Percentiles rank a stretch among this genome's conserved stretches.
Conservation (phyloP, 2,797 vertebrate species). For the Chloroceryle inda region DNA sequence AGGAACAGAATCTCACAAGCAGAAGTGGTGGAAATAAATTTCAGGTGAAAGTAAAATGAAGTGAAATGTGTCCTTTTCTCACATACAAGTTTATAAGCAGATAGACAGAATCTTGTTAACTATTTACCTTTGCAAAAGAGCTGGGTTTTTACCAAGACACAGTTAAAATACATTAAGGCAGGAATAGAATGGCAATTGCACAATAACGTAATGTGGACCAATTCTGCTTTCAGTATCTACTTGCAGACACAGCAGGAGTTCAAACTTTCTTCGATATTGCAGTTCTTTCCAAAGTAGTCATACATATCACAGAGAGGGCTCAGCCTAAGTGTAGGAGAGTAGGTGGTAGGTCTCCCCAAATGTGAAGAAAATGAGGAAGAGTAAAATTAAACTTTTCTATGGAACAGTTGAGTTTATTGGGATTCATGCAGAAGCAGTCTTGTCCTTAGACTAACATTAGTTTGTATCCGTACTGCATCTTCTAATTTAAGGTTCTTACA, state of each 20-base stretch:
- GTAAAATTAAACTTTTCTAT: not conserved
- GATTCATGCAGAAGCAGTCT: not conserved
- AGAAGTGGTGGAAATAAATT: not conserved
- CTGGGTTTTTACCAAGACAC: not conserved
- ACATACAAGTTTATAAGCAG: not conserved
- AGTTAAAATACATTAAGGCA: not conserved
- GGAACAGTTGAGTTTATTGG: not conserved
- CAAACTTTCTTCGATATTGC: not conserved
- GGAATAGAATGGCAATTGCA: not conserved
- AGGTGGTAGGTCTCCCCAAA: not conserved
- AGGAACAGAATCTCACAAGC: not conserved
- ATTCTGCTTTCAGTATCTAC: not conserved
- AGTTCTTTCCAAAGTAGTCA: conserved; percentile 7
- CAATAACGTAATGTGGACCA: not conserved
- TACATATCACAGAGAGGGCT: not conserved
- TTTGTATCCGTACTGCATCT: conserved; percentile 5
- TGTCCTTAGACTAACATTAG: not conserved
- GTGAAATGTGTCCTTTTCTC: not conserved
- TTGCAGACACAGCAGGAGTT: not conserved
- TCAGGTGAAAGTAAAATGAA: conserved; percentile 4
- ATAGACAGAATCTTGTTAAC: not conserved
- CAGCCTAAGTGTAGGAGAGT: not conserved
- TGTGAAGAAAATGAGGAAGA: not conserved
- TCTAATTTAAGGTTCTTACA: not conserved
- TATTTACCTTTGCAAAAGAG: not conserved